Conservation (phyloP, 2,113 vertebrate species). For the Silurus meridionalis region DNA sequence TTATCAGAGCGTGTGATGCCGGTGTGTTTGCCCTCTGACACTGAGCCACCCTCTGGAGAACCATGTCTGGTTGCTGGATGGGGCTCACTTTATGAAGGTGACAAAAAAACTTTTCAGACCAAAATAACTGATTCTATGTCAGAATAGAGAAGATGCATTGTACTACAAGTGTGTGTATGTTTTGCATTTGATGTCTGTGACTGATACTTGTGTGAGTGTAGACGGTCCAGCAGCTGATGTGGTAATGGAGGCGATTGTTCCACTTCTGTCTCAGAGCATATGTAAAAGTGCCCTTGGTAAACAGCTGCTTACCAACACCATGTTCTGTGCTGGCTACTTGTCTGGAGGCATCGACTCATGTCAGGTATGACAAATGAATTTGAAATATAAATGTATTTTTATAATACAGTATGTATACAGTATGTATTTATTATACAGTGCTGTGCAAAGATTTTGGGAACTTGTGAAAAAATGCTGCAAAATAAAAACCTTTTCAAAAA, state of each 20-base stretch:
- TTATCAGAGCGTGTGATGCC: slow-evolving; percentile 71
- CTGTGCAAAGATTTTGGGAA: too few relatives aligned
- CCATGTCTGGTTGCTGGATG: slow-evolving; percentile 88
- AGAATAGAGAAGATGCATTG: background rate
- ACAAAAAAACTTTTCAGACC: slow-evolving; percentile 32
- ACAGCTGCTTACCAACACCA: slow-evolving; percentile 83
- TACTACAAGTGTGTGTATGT: background rate
- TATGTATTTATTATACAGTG: too few relatives aligned
- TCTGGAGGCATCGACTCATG: slow-evolving; percentile 89
- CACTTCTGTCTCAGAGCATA: slow-evolving; percentile 81
- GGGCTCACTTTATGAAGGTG: slow-evolving; percentile 93
- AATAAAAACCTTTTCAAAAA: too few relatives aligned
- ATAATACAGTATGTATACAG: too few relatives aligned
- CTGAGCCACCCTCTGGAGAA: slow-evolving; percentile 79
- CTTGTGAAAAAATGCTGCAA: too few relatives aligned
- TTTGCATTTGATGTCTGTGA: background rate
- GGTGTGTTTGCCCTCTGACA: slow-evolving; percentile 81
- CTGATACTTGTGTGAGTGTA: slow-evolving; percentile 53
- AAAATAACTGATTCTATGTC: background rate
- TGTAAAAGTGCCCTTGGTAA: slow-evolving; percentile 83
- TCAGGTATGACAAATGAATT: slow-evolving; percentile 72
- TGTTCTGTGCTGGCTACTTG: slow-evolving; percentile 91
- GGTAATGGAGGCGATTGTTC: slow-evolving; percentile 89
- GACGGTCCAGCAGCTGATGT: slow-evolving; percentile 85
- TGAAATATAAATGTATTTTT: too few relatives aligned